Percentiles rank a stretch among this genome's conserved stretches.
Evolutionary conservation across 2,888 invertebrate species (phyloP).

Genomic region (Oasisia sp.): DNA sequence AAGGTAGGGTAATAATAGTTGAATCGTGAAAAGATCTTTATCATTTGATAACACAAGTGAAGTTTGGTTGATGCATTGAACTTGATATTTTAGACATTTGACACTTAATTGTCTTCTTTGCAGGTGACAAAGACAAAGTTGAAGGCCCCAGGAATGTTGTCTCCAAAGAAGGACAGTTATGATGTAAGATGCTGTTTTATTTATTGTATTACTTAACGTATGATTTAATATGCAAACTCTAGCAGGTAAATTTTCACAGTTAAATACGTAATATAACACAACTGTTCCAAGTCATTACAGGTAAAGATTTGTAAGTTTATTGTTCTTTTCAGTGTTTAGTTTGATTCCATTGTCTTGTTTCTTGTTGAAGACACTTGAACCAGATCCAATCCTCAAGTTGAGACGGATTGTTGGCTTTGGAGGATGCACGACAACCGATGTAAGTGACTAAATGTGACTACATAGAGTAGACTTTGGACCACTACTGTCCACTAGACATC

Average conservation of each 20-base stretch:
- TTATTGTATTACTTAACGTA: not conserved
- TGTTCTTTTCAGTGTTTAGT: not conserved
- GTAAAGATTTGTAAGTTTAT: not conserved
- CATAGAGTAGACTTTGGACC: not conserved
- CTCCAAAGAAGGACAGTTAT: conserved; percentile 29
- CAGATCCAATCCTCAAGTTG: conserved; percentile 62
- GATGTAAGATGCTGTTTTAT: conserved; percentile 18
- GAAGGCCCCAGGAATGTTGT: conserved; percentile 28
- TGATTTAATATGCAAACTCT: not conserved
- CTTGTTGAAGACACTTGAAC: conserved; percentile 47
- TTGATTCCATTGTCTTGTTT: not conserved
- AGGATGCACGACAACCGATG: conserved; percentile 57
- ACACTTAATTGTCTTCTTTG: not conserved
- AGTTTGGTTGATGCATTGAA: not conserved
- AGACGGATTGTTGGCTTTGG: conserved; percentile 64
- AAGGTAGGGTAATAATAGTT: not conserved
- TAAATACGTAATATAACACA: not conserved
- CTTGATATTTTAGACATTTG: not conserved
- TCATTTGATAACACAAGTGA: not conserved
- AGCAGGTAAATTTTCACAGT: not conserved
- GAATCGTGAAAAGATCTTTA: not conserved
- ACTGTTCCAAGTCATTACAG: not conserved
- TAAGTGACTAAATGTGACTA: conserved; percentile 41
- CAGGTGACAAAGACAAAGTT: conserved; percentile 29
- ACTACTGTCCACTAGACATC: not conserved